Evolutionary conservation across 2,797 vertebrate species (phyloP).

Genomic region (Rhabdophis nuchalis): DNA sequence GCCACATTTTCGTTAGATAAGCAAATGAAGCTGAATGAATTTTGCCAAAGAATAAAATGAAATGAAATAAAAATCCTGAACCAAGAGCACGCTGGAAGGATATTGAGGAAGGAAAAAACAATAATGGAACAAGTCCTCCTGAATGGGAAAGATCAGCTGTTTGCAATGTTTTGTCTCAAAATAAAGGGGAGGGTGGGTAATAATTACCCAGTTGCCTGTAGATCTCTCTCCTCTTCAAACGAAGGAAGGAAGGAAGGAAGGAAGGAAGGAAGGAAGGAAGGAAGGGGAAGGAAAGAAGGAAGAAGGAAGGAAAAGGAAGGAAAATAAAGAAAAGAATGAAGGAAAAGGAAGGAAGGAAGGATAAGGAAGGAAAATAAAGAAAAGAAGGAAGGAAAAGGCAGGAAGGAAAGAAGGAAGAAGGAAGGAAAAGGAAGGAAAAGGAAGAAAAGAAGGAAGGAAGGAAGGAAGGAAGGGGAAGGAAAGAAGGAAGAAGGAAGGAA

Average conservation of each 20-base stretch:
- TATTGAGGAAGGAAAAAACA: slow-evolving; percentile 30
- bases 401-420: too few relatives aligned
- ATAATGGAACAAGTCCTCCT: slow-evolving; percentile 24
- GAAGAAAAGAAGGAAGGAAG: too few relatives aligned
- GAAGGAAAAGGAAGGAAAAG: too few relatives aligned
- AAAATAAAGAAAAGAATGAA: too few relatives aligned
- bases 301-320: too few relatives aligned
- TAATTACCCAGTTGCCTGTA: slow-evolving; percentile 23
- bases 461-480: too few relatives aligned
- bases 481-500: too few relatives aligned
- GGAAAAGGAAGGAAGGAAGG: too few relatives aligned
- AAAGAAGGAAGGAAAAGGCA: too few relatives aligned
- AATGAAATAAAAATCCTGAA: slow-evolving; percentile 52
- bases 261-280: too few relatives aligned
- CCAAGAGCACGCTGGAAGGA: slow-evolving; percentile 45
- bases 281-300: too few relatives aligned
- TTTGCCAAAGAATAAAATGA: slow-evolving; percentile 33
- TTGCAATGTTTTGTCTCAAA: slow-evolving; percentile 4
- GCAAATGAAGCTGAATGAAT: slow-evolving; percentile 70
- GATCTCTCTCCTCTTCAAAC: slow-evolving; percentile 25
- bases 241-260: background rate
- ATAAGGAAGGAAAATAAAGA: too few relatives aligned
- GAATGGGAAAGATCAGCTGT: slow-evolving; percentile 56
- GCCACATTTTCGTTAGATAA: slow-evolving; percentile 68
- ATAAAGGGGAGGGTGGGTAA: background rate